A percentile compares a stretch with the other conserved stretches of the same genome.
Conservation (phyloP, 2,113 vertebrate genomes). For the Anhinga anhinga region DNA sequence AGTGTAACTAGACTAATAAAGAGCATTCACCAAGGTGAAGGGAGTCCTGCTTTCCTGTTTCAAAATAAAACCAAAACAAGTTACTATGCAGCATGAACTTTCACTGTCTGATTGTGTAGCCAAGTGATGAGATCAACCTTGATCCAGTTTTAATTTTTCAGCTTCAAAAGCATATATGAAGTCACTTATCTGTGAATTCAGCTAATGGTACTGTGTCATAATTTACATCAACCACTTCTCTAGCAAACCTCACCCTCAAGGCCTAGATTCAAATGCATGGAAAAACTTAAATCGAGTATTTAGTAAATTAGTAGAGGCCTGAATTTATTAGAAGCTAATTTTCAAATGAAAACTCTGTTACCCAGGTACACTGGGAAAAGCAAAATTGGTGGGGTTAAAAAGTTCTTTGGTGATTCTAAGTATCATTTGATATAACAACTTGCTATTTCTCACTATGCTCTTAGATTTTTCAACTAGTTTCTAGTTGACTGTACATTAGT, state of each 20-base stretch:
- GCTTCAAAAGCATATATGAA: accelerated
- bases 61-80: background rate
- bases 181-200: background rate
- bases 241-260: background rate
- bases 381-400: background rate
- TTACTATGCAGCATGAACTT: background rate
- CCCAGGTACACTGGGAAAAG: background rate
- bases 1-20: background rate
- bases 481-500: background rate
- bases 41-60: background rate
- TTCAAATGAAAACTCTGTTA: background rate
- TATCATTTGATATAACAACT: background rate
- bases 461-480: background rate
- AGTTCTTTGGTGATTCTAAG: background rate
- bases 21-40: background rate
- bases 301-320: background rate
- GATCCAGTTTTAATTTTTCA: background rate
- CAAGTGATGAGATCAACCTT: too few species aligned
- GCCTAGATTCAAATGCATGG: background rate
- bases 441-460: background rate
- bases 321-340: background rate
- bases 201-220: too few species aligned
- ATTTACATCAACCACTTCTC: background rate
- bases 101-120: too few species aligned
- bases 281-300: background rate